Conservation (phyloP, 2,888 invertebrate genomes). For the Scaptomyza flava region DNA sequence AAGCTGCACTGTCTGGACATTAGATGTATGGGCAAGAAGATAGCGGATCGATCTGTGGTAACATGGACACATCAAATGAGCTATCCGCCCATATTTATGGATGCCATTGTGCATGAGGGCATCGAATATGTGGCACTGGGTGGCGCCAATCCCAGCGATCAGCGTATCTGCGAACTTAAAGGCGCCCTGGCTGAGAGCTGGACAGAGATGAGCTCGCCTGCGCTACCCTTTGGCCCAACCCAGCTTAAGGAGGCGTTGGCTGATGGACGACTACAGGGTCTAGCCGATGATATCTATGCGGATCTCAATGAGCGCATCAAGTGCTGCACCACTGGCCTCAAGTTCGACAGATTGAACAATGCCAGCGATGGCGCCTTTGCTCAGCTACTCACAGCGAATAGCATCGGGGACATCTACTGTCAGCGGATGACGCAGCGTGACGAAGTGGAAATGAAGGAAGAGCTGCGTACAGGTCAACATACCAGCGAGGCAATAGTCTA, state of each 20-base stretch:
- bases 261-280: constrained; percentile 60
- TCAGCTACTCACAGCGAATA: constrained; percentile 73
- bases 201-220: constrained; percentile 50
- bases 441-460: constrained; percentile 30
- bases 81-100: constrained; percentile 76
- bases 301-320: constrained; percentile 72
- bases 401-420: constrained; percentile 79
- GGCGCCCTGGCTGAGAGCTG: constrained; percentile 24
- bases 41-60: constrained; percentile 62
- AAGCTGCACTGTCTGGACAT: constrained; percentile 80
- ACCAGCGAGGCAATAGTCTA: constrained; percentile 61
- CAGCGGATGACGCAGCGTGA: constrained; percentile 54
- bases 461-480: constrained; percentile 50
- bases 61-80: constrained; percentile 82
- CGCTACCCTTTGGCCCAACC: constrained; percentile 76
- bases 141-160: constrained; percentile 70
- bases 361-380: constrained; percentile 50
- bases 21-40: constrained; percentile 65
- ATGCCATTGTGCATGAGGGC: constrained; percentile 53
- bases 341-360: constrained; percentile 52
- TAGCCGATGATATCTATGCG: constrained; percentile 59
- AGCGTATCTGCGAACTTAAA: constrained; percentile 75
- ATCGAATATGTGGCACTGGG: constrained; percentile 74
- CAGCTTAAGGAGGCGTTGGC: constrained; percentile 68
- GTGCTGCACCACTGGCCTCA: constrained; percentile 75